Conservation (phyloP, 2,888 invertebrate species). For the Polia nebulosa region DNA sequence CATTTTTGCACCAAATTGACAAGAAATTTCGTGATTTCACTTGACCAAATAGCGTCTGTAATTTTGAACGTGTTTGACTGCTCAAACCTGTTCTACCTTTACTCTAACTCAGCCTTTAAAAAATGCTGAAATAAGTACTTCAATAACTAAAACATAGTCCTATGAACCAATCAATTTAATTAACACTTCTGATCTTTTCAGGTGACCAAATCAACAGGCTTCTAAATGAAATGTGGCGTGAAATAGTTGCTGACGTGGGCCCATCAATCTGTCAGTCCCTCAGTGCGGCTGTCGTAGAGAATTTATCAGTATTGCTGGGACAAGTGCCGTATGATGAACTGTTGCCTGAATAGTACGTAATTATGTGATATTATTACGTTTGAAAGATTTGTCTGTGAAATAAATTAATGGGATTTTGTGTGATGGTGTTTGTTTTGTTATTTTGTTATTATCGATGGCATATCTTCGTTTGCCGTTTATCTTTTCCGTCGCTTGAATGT, state of each 20-base stretch:
- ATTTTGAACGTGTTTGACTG: too few relatives aligned
- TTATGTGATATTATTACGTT: background rate
- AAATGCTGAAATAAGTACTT: background rate
- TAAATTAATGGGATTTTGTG: conserved; percentile 25
- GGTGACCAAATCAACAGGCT: conserved; percentile 82
- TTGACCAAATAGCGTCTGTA: background rate
- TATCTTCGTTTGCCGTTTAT: background rate
- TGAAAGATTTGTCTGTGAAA: conserved; percentile 2
- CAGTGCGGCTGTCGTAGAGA: conserved; percentile 77
- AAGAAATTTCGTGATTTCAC: background rate
- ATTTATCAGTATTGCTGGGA: conserved; percentile 75
- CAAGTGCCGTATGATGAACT: conserved; percentile 82
- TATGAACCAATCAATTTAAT: background rate
- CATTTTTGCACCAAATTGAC: background rate
- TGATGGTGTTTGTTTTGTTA: background rate
- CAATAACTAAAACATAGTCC: background rate
- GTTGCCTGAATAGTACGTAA: conserved; percentile 73
- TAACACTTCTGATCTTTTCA: conserved; percentile 61
- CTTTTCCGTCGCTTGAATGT: background rate
- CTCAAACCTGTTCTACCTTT: background rate
- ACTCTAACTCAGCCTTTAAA: background rate
- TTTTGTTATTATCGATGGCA: background rate
- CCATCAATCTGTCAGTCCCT: conserved; percentile 79
- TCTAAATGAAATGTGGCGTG: conserved; percentile 82
- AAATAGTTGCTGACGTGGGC: conserved; percentile 80